Conservation (phyloP, 2,113 vertebrate genomes). For the Empidonax traillii region DNA sequence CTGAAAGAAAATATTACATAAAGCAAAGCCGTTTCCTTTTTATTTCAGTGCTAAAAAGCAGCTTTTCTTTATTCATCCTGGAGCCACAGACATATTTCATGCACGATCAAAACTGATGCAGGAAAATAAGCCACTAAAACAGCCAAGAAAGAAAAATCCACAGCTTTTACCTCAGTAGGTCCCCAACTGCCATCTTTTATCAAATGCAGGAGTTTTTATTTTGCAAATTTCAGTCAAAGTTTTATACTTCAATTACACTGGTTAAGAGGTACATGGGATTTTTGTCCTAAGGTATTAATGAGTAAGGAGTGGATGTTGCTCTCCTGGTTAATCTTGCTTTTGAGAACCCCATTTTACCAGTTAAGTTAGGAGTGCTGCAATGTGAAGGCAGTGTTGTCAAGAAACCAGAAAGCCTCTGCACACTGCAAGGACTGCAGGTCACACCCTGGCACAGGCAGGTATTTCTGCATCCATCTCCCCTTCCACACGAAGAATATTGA, state of each 20-base stretch:
- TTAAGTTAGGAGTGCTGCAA: not conserved
- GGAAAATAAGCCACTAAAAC: not conserved
- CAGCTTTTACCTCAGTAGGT: not conserved
- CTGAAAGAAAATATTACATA: not conserved
- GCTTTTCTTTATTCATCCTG: not conserved
- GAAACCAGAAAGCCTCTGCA: not conserved
- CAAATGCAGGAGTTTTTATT: not conserved
- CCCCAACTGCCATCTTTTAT: accelerated
- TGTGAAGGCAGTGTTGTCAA: accelerated
- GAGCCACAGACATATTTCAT: not conserved
- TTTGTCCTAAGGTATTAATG: not conserved
- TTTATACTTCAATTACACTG: not conserved
- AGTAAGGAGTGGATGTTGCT: not conserved
- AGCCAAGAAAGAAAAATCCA: not conserved
- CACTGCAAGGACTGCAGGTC: accelerated
- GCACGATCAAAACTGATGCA: not conserved
- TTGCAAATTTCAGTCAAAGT: not conserved
- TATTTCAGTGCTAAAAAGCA: not conserved
- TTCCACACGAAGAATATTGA: not conserved
- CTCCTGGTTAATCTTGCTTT: not conserved
- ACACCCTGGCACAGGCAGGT: not conserved
- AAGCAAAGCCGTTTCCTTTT: not conserved
- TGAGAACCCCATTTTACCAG: not conserved
- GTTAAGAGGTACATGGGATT: accelerated
- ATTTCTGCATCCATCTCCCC: not conserved